phyloP scores from a whole-genome alignment of 2,797 vertebrate genomes.

The Rhinichthys osculus region DNA sequence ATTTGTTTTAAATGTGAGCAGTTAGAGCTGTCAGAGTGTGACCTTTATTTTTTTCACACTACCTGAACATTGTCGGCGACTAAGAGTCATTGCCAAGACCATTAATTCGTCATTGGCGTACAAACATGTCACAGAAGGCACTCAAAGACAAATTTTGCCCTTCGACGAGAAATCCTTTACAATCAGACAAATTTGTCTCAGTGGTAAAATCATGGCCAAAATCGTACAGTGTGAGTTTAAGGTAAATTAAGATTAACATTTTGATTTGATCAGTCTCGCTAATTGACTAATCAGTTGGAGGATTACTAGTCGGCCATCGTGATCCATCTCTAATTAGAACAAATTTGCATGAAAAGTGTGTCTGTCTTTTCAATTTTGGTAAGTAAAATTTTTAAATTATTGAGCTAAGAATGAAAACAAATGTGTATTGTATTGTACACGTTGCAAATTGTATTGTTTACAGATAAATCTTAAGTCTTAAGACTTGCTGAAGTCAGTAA shows the following conservation, averaged over 20 bases:
- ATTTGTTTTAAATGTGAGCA: too few species aligned
- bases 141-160: too few species aligned
- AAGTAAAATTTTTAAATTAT: too few species aligned
- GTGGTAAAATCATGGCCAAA: too few species aligned
- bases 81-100: too few species aligned
- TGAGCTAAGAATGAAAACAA: neutral
- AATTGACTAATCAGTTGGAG: neutral
- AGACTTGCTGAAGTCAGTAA: conserved; percentile 9
- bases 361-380: neutral
- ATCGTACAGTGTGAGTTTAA: neutral
- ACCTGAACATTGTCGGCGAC: too few species aligned
- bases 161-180: too few species aligned
- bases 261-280: neutral
- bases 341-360: neutral
- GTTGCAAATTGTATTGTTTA: neutral
- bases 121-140: too few species aligned
- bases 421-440: neutral
- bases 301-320: neutral
- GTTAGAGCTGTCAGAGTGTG: too few species aligned
- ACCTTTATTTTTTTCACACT: too few species aligned
- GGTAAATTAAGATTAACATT: neutral
- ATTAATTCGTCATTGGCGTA: too few species aligned
- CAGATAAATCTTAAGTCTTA: neutral
- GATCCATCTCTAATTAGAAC: neutral
- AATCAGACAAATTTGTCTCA: too few species aligned